Base-by-base conservation (phyloP, 2,797 vertebrate species). In the Ambastaia sidthimunki region DNA sequence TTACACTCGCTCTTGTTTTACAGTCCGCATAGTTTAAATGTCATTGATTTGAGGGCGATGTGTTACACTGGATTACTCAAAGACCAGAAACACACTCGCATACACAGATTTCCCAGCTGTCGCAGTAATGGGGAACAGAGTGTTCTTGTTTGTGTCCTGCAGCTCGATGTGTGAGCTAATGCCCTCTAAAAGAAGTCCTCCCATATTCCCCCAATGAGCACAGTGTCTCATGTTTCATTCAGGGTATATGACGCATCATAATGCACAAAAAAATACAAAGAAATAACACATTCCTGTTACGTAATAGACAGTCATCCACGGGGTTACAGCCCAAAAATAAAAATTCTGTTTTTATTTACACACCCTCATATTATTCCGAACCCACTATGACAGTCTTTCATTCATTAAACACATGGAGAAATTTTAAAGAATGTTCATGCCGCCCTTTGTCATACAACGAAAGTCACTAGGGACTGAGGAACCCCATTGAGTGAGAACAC, bases 81-180 rank as follows among this genome's bases (percentile, higher is more conserved):
- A 76, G 55, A 81, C 50, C 71, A 71, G 50, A 59, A 75, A 59
- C 34, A 31, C 21, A 52, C 25, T 23, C 37, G 34, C 34, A 70
- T 71, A 25, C 67, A 34, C 74, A 66, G 80, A 73, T 78, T 78
- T 60, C n/a, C 79, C 84, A 87, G 84, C 84, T 85, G 84, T 73
- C 72, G 31, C 31, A 67, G 80, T 70, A 72, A 78, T 73, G 67
- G 79, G 57, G 79, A 84, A 87, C 86, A 85, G 80, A 76, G 63
- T 82, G 86, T 85, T 82, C 84, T 87, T 52, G 67, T 81, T 80
- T 82, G 69, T 47, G 71, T 78, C 65, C 81, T 47, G 59, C 65
- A 72, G 71, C 72, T 82, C 28, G 52, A 62, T 48, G 68, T 85
- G 77, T 85, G 75, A 85, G 82, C 74, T 81, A 82, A 87, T 80